These are phyloP conservation scores for Centruroides vittatus DNA, from an alignment of 1,140 invertebrate species.

Conservation along the genomic window DNA sequence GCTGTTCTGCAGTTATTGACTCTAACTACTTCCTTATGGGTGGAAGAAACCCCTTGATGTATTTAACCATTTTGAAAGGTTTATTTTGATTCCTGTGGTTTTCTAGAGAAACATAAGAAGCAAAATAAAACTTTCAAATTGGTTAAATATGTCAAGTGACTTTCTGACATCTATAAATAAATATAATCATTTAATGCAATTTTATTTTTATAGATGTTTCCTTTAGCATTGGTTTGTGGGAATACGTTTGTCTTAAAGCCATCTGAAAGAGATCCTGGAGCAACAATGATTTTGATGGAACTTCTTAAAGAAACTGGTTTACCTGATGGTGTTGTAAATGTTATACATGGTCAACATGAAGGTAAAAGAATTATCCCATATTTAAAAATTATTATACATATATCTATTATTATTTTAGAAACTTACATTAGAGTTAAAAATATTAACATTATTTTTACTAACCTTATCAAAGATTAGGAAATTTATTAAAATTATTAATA, in stretches of 20 bases:
- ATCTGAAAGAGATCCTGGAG: slow-evolving; percentile 93
- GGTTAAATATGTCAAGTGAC: no score
- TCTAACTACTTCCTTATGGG: no score
- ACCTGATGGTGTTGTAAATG: slow-evolving; percentile 85
- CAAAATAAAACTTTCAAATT: no score
- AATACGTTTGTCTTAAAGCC: slow-evolving; percentile 63
- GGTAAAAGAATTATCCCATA: slow-evolving; percentile 19
- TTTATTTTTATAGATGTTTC: slow-evolving; percentile 56
- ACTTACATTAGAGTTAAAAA: background rate
- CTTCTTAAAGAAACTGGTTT: slow-evolving; percentile 77
- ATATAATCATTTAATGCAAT: no score
- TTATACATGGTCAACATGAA: slow-evolving; percentile 89
- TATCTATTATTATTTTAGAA: background rate
- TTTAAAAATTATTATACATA: background rate
- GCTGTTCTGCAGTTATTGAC: no score
- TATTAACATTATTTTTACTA: no score
- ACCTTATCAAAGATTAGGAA: no score
- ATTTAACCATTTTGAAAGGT: no score
- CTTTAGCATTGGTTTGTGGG: slow-evolving; percentile 80
- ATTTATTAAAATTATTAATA: background rate
- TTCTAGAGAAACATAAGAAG: no score
- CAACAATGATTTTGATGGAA: slow-evolving; percentile 86
- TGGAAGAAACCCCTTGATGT: no score
- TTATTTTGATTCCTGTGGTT: no score
- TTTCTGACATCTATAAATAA: no score